phyloP scores from a whole-genome alignment of 2,113 vertebrate species.

The Leucopsar rothschildi region DNA sequence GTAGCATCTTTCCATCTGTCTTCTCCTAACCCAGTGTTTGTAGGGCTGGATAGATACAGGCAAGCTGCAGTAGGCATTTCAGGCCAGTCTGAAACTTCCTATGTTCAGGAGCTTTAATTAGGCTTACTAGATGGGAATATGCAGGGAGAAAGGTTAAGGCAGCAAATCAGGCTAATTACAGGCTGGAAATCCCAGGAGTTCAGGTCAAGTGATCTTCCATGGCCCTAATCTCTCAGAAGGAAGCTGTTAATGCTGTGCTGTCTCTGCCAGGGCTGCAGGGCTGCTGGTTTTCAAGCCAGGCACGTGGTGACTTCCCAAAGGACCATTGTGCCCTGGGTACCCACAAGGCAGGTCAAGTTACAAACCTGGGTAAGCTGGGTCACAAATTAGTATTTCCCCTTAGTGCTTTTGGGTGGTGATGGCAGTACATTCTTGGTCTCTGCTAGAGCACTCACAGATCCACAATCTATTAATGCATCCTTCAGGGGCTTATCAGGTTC shows the following conservation, averaged over 20 bases:
- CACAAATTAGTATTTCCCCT: neutral
- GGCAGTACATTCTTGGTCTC: neutral
- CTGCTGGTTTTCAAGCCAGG: neutral
- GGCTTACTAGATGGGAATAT: neutral
- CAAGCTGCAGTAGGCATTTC: neutral
- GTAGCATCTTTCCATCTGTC: neutral
- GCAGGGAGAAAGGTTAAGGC: slow-evolving; percentile 22
- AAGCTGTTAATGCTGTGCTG: neutral
- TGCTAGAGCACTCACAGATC: neutral
- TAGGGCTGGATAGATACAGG: neutral
- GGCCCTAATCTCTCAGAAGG: neutral
- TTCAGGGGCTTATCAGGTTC: neutral
- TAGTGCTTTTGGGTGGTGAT: neutral
- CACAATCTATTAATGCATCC: neutral
- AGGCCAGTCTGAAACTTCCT: neutral
- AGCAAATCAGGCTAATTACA: slow-evolving; percentile 51
- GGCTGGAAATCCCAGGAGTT: slow-evolving; percentile 26
- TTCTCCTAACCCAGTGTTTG: neutral
- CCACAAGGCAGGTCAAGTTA: neutral
- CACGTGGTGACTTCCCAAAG: neutral
- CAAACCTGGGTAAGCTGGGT: neutral
- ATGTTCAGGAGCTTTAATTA: slow-evolving; percentile 7
- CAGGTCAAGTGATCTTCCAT: neutral
- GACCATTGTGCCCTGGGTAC: neutral
- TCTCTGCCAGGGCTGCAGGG: neutral